phyloP scores from a whole-genome alignment of 2,113 vertebrate species.

The Ptilorrhoa leucosticta region DNA sequence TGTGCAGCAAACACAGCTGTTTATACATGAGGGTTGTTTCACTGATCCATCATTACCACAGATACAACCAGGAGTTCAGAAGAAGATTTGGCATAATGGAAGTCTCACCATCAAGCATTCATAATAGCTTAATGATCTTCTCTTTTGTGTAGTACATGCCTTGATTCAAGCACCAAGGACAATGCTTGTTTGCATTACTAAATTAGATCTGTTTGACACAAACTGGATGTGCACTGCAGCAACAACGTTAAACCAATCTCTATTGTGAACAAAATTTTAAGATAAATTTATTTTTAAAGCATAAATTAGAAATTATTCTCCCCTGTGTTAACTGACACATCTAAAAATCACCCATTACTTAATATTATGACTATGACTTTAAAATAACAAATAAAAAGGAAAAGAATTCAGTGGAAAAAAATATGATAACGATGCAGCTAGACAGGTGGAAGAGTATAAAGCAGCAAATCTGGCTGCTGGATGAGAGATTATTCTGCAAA shows the following conservation, averaged over 20 bases:
- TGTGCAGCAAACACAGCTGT: neutral
- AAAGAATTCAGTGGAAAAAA: neutral
- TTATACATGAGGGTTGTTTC: neutral
- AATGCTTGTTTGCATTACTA: neutral
- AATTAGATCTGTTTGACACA: slow-evolving; percentile 21
- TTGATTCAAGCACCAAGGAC: neutral
- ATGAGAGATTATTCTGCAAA: neutral
- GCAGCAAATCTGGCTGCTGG: slow-evolving; percentile 5
- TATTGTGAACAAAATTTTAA: neutral
- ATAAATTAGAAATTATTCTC: neutral
- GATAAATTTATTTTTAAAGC: slow-evolving; percentile 30
- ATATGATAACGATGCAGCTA: neutral
- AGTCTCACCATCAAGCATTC: neutral
- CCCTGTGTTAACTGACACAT: neutral
- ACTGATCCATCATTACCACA: neutral
- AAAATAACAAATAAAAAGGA: neutral
- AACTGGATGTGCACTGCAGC: neutral
- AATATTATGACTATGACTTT: neutral
- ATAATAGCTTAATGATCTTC: neutral
- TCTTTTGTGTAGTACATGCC: neutral
- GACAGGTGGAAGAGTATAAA: slow-evolving; percentile 37
- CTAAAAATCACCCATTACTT: neutral
- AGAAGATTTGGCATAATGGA: neutral
- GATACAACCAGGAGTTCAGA: neutral
- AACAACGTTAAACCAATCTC: neutral